A percentile compares a stretch with the other conserved stretches of the same genome.
phyloP scores from a whole-genome alignment of 2,113 vertebrate species.

The Rhea pennata region DNA sequence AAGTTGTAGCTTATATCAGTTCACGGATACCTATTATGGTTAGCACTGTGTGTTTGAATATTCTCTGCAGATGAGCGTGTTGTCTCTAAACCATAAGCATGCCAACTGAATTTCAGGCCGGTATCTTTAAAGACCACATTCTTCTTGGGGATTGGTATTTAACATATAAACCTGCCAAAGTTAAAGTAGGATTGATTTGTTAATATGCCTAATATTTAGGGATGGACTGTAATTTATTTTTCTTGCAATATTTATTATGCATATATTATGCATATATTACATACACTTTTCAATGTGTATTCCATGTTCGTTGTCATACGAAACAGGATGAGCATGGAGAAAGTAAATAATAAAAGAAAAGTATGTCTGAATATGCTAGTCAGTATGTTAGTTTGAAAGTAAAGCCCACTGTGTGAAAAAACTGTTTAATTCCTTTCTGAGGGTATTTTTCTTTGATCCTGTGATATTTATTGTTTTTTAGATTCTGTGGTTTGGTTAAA shows the following conservation, averaged over 20 bases:
- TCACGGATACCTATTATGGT: background rate
- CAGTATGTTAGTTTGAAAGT: background rate
- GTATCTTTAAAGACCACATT: background rate
- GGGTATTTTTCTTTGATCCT: background rate
- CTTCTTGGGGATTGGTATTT: background rate
- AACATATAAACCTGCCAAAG: background rate
- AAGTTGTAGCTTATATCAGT: background rate
- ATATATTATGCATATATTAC: background rate
- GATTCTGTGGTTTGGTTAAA: constrained; percentile 93
- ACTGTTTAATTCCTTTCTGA: background rate
- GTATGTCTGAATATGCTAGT: background rate
- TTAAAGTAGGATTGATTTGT: background rate
- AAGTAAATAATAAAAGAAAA: background rate
- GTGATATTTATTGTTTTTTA: constrained; percentile 63
- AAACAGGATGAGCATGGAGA: background rate
- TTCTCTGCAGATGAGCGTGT: background rate
- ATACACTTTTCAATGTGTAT: background rate
- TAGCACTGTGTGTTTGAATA: background rate
- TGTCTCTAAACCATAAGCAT: background rate
- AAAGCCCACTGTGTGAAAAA: background rate
- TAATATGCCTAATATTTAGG: background rate
- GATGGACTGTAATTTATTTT: background rate
- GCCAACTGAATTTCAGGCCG: background rate
- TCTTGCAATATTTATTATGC: background rate
- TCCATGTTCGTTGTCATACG: background rate